Conservation (phyloP, 2,113 vertebrate genomes). For the Marmota monax region DNA sequence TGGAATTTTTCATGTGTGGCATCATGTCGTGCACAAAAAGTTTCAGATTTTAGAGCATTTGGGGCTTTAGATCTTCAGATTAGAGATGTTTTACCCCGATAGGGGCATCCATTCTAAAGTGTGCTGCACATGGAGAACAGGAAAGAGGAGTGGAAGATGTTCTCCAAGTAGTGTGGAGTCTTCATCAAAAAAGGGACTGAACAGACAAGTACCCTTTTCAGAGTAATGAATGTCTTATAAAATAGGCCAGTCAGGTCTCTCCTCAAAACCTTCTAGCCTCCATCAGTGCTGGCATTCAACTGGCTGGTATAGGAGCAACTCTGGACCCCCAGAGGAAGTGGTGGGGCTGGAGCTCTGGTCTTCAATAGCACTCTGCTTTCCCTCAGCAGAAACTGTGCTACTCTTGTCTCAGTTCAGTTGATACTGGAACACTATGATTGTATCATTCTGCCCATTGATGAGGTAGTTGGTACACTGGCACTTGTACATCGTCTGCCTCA, state of each 20-base stretch:
- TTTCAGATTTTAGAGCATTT: not conserved
- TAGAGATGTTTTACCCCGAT: not conserved
- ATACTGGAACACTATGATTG: not conserved
- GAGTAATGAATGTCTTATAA: not conserved
- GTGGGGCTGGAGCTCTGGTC: not conserved
- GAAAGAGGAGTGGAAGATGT: not conserved
- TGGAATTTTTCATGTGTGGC: not conserved
- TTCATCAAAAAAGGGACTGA: conserved; percentile 10
- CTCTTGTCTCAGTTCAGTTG: not conserved
- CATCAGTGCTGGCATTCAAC: not conserved
- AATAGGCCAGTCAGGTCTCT: not conserved
- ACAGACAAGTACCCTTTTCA: not conserved
- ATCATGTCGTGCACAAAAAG: not conserved
- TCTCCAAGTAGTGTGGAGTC: not conserved
- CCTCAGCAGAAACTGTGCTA: not conserved
- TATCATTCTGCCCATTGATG: not conserved
- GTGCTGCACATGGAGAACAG: not conserved
- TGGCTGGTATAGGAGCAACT: not conserved
- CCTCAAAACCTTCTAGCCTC: not conserved
- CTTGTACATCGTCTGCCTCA: not conserved
- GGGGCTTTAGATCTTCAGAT: not conserved
- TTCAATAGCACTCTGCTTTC: not conserved
- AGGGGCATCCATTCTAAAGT: not conserved
- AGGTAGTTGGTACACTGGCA: not conserved
- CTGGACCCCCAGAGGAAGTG: not conserved